These are phyloP conservation scores for Ectemnius continuus DNA, from an alignment of 2,888 invertebrate genomes.

Conservation along the genomic window DNA sequence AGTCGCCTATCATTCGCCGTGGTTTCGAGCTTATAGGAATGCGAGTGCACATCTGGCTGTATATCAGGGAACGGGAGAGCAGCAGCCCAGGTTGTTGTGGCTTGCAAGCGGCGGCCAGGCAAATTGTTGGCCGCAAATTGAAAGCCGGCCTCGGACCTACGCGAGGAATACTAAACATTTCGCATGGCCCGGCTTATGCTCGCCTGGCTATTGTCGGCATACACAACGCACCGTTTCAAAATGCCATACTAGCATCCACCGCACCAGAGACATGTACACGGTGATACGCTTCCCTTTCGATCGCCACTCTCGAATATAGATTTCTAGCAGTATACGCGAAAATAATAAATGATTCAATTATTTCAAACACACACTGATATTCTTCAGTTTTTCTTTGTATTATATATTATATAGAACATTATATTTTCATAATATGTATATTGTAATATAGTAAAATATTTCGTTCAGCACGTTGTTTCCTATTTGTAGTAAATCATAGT, in stretches of 20 bases:
- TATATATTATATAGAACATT: too few relatives aligned
- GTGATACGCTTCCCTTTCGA: not conserved
- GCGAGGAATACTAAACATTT: constrained; percentile 72
- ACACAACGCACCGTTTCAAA: constrained; percentile 37
- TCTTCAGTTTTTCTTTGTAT: too few relatives aligned
- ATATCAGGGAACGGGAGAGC: constrained; percentile 30
- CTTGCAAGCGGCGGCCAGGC: constrained; percentile 49
- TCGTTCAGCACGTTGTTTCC: too few relatives aligned
- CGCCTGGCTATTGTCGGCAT: constrained; percentile 20
- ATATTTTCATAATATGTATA: too few relatives aligned
- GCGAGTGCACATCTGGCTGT: constrained; percentile 5
- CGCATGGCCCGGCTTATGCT: constrained; percentile 38
- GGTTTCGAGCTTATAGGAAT: not conserved
- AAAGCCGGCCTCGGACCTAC: constrained; percentile 65
- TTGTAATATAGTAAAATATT: too few relatives aligned
- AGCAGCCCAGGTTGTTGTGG: constrained; percentile 34
- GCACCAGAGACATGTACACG: not conserved
- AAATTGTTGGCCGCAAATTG: constrained; percentile 73
- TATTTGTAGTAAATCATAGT: too few relatives aligned
- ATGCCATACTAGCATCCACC: constrained; percentile 24
- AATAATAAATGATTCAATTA: too few relatives aligned
- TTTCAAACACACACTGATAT: too few relatives aligned
- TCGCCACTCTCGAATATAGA: not conserved
- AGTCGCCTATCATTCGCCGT: not conserved
- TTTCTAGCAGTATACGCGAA: too few relatives aligned